Conservation (phyloP, 2,888 invertebrate species). For the Monoplex corrugatus region DNA sequence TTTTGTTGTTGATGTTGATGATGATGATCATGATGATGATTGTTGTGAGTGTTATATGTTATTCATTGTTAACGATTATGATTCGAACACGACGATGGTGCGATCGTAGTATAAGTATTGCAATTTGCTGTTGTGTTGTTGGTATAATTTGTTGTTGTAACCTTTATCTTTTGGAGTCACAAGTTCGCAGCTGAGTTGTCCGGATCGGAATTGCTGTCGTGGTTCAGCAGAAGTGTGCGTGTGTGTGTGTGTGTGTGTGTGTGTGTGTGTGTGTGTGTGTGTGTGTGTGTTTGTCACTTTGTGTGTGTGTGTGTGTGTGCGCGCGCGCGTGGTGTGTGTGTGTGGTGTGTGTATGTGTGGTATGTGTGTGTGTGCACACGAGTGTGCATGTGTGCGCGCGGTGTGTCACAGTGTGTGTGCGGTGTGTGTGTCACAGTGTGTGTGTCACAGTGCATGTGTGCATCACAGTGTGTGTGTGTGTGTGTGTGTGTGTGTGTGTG, state of each 20-base stretch:
- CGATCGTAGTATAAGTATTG: too few relatives aligned
- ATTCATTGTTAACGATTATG: too few relatives aligned
- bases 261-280: neutral
- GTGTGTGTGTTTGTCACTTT: neutral
- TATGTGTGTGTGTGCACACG: neutral
- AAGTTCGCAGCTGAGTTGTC: too few relatives aligned
- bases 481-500: slow-evolving; percentile 12
- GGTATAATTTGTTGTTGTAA: too few relatives aligned
- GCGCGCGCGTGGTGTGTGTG: neutral
- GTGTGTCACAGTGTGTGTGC: neutral
- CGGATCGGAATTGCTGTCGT: neutral
- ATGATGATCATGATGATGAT: too few relatives aligned
- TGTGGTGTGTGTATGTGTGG: neutral
- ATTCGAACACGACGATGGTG: too few relatives aligned
- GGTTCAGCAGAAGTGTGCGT: neutral
- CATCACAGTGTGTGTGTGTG: neutral
- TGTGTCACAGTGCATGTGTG: slow-evolving; percentile 1
- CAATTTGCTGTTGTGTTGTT: too few relatives aligned
- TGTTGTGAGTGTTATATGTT: too few relatives aligned
- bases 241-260: slow-evolving; percentile 4
- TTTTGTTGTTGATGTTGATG: too few relatives aligned
- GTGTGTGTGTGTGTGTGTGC: neutral
- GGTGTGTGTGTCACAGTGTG: neutral
- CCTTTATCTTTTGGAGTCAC: too few relatives aligned
- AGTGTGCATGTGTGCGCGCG: neutral